Evolutionary conservation across 2,888 invertebrate species (phyloP), one percentile per base, ranked within the genome.

Genomic region (Ypsolopha scabrella): DNA sequence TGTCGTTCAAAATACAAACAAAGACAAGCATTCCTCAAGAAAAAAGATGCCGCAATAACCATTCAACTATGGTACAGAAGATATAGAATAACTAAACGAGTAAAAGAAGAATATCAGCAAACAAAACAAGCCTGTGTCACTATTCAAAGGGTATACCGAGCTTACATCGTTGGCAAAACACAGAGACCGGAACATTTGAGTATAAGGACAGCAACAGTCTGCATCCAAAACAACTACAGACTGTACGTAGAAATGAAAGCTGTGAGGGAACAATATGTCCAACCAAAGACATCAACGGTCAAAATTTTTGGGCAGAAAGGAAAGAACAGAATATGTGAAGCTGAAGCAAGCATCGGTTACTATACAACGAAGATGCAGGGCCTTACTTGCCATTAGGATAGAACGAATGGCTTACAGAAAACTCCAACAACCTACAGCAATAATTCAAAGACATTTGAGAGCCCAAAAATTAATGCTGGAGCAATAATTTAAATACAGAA

Each of bases 11-110:
- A 72, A 67, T 51, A 61, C 62, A 50, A 57, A 46, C 63, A 71
- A 41, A 70, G 73, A 54, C 53, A 62, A 35, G 53, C 59, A 1
- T 88, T 72, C 57, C 43, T 75, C 1, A 52, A 61, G 41, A 64
- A 74, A 41, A 81, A 75, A 63, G 53, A 65, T 34, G 70, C 82
- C 6, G 72, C 69, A 6, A 52, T 73, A 0, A 67, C 58, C 53
- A 77, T 90, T 43, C 89, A 90, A 63, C 60, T 56, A 6, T 85
- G 83, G 80, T 88, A 80, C 61, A 77, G 81, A 61, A 67, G 60
- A 53, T 62, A 61, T 43, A 69, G 61, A 55, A 66, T 63, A 57
- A 61, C 64, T 10, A 66, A 64, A 58, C 57, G 63, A 57, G 53
- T 70, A 1, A 65, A 68, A 58, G 58, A 69, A 38, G 56, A 70